phyloP scores from a whole-genome alignment of 2,888 invertebrate species.

The Drosophila neutralis region DNA sequence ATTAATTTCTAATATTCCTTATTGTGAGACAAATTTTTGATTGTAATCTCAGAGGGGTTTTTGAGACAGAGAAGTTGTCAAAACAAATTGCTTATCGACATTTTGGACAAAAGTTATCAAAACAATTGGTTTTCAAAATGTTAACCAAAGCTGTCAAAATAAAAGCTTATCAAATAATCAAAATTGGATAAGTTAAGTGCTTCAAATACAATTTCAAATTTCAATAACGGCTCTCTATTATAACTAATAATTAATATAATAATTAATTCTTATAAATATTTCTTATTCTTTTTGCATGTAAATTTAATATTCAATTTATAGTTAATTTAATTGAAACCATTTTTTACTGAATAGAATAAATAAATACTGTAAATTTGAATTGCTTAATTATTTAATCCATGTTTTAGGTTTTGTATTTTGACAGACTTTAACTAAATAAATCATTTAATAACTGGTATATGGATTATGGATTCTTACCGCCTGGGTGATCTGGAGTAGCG shows the following conservation, averaged over 20 bases:
- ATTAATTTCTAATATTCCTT: neutral
- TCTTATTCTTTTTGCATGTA: too few species aligned
- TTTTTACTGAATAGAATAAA: neutral
- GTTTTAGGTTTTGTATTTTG: neutral
- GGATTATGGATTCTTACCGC: slow-evolving; percentile 69
- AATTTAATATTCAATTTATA: too few species aligned
- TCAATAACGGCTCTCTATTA: neutral
- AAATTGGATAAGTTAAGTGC: neutral
- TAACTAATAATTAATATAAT: too few species aligned
- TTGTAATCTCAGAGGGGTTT: neutral
- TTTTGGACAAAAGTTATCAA: neutral
- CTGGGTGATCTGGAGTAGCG: slow-evolving; percentile 83
- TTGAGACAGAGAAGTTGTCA: neutral
- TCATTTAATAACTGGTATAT: neutral
- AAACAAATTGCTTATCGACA: neutral
- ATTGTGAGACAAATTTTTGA: neutral
- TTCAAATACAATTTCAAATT: neutral
- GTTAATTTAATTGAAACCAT: too few species aligned
- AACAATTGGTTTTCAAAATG: neutral
- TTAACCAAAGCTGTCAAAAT: neutral
- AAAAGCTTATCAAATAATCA: neutral
- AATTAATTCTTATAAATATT: too few species aligned
- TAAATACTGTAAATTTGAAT: neutral
- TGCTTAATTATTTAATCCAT: neutral
- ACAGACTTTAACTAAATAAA: neutral